These are phyloP conservation scores for Lepilemur septentrionalis DNA, from an alignment of 2,797 vertebrate species.

Conservation along the genomic window DNA sequence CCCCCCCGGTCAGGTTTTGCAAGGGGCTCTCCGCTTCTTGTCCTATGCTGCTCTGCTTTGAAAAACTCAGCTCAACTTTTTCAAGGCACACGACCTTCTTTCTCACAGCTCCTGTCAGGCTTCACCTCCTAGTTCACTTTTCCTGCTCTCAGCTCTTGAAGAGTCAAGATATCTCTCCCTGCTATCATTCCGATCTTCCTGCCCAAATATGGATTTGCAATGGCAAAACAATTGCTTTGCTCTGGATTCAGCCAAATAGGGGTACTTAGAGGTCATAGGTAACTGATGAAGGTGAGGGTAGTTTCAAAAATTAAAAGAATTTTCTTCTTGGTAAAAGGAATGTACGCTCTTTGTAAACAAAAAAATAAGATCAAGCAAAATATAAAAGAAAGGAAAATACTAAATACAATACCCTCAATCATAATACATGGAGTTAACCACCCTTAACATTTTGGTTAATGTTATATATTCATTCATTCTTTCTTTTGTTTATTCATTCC, in stretches of 20 bases:
- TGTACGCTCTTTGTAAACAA: background rate
- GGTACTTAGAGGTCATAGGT: constrained; percentile 14
- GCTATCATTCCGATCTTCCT: constrained; percentile 44
- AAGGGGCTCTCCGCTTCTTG: background rate
- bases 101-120: background rate
- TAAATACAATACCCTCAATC: background rate
- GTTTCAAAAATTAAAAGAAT: constrained; percentile 57
- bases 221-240: constrained; percentile 44
- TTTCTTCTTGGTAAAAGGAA: constrained; percentile 44
- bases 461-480: background rate
- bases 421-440: constrained; percentile 8
- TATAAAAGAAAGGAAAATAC: constrained; percentile 32
- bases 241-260: constrained; percentile 44
- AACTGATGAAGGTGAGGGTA: background rate
- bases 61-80: background rate
- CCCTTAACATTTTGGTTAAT: background rate
- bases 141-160: constrained; percentile 7
- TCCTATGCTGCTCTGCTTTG: background rate
- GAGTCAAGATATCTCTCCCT: background rate
- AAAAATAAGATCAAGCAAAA: background rate
- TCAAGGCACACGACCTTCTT: background rate
- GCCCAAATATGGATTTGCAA: constrained; percentile 18
- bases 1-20: background rate
- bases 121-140: constrained; percentile 42
- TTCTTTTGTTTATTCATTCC: background rate